phyloP scores from a whole-genome alignment of 2,113 vertebrate species.

The Ammospiza caudacuta region DNA sequence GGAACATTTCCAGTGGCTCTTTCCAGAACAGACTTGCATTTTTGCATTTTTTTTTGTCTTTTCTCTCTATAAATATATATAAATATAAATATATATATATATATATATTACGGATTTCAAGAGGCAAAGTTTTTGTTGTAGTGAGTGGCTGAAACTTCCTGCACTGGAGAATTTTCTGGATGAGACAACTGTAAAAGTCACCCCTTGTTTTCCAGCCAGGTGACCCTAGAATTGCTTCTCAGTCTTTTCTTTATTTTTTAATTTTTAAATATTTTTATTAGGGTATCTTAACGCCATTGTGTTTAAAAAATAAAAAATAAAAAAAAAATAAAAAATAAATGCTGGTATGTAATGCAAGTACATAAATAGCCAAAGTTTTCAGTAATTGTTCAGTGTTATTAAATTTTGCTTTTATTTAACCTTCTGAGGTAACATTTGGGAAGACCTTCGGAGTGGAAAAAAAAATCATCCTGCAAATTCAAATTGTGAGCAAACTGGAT shows the following conservation, averaged over 20 bases:
- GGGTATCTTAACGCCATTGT: constrained; percentile 54
- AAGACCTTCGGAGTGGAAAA: constrained; percentile 52
- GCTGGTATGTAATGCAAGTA: constrained; percentile 54
- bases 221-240: constrained; percentile 28
- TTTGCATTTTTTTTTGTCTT: not conserved
- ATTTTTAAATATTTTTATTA: constrained; percentile 38
- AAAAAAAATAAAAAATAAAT: not conserved
- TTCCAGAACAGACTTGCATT: constrained; percentile 39
- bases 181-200: not conserved
- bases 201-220: not conserved
- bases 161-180: not conserved
- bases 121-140: not conserved
- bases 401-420: constrained; percentile 53
- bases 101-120: not conserved
- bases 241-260: not conserved
- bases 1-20: not conserved
- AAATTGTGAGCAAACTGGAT: not conserved
- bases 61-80: not conserved
- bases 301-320: not conserved
- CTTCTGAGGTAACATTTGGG: constrained; percentile 42
- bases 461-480: not conserved
- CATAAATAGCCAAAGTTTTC: constrained; percentile 62
- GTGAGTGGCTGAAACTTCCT: not conserved
- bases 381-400: constrained; percentile 61
- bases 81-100: not conserved